Conservation (phyloP, 30 jellyfish, hydroid and myxozoan genomes). For the Hydra vulgaris region DNA sequence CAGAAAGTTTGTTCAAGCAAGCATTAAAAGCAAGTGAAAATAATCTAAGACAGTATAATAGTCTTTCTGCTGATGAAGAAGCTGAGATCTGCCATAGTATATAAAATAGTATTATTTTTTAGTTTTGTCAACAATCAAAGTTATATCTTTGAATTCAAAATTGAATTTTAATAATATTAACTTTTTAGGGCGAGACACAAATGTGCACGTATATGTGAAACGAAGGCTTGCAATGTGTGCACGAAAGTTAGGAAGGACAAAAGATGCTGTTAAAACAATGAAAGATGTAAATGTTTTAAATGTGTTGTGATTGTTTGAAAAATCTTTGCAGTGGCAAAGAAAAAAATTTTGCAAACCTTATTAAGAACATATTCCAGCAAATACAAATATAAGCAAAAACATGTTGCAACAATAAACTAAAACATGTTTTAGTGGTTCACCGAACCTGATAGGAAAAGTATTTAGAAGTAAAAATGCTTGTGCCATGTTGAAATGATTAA, state of each 20-base stretch:
- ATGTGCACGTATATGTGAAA: slow-evolving; percentile 72
- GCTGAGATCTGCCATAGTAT: slow-evolving; percentile 82
- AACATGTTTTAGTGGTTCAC: no score
- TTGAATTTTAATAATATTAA: not conserved
- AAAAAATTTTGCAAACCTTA: no score
- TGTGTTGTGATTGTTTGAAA: no score
- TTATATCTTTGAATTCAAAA: not conserved
- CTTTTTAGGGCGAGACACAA: slow-evolving; percentile 73
- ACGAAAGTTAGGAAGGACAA: slow-evolving; percentile 84
- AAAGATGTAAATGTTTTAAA: slow-evolving; percentile 50
- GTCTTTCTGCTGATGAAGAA: slow-evolving; percentile 62
- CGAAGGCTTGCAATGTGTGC: slow-evolving; percentile 98
- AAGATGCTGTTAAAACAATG: slow-evolving; percentile 96
- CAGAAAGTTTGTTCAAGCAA: slow-evolving; percentile 81
- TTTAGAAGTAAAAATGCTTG: no score
- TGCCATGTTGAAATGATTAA: no score
- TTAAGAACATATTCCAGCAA: no score
- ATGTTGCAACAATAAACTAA: no score
- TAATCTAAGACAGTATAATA: slow-evolving; percentile 53
- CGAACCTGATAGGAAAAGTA: no score
- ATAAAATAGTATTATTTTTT: not conserved
- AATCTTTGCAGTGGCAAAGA: no score
- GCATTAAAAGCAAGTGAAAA: slow-evolving; percentile 85
- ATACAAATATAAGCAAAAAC: no score
- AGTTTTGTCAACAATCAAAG: no score